Evolutionary conservation across 2,113 vertebrate species (phyloP).

Genomic region (Promerops cafer): DNA sequence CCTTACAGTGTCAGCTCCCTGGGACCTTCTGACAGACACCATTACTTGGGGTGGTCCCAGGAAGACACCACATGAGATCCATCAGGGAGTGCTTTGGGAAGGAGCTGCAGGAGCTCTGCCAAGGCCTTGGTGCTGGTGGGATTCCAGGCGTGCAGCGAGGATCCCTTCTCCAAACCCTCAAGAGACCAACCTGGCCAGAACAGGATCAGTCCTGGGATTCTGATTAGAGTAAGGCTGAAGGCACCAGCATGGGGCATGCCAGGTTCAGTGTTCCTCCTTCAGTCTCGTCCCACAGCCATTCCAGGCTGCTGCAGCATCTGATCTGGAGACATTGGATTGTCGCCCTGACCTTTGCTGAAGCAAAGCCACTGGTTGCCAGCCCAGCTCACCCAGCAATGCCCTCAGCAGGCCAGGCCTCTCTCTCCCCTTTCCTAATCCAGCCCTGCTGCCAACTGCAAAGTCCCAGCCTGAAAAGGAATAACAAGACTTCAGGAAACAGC

Average conservation of each 20-base stretch:
- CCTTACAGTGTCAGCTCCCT: neutral
- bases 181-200: neutral
- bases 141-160: rapidly evolving
- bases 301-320: rapidly evolving
- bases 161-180: neutral
- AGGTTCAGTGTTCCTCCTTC: neutral
- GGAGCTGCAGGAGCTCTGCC: neutral
- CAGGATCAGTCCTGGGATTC: neutral
- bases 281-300: neutral
- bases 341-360: neutral
- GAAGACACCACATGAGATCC: neutral
- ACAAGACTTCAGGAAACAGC: neutral
- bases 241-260: neutral
- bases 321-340: neutral
- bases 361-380: neutral
- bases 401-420: neutral
- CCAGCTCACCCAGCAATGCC: neutral
- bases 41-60: neutral
- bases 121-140: neutral
- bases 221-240: neutral
- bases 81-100: neutral
- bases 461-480: conserved; percentile 9
- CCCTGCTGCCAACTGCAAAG: neutral
- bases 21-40: neutral
- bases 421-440: neutral